These are phyloP conservation scores for Netelia virgata DNA, from an alignment of 2,888 invertebrate genomes.

Conservation along the genomic window DNA sequence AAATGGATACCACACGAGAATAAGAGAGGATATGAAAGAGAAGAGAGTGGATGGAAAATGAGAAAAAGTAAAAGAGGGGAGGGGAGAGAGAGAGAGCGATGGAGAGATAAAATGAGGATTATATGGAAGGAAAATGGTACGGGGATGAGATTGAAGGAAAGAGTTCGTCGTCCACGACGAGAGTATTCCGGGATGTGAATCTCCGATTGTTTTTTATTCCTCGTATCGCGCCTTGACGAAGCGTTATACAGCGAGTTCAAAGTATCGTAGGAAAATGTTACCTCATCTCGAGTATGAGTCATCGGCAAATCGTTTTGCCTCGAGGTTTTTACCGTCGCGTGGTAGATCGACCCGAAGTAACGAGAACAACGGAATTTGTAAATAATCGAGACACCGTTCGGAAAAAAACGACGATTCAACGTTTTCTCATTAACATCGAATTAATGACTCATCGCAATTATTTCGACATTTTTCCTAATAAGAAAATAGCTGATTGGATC, in stretches of 20 bases:
- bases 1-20: constrained; percentile 51
- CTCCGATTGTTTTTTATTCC: constrained; percentile 10
- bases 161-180: background rate
- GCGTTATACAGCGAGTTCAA: background rate
- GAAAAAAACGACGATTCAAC: too few species aligned
- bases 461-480: too few species aligned
- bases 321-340: background rate
- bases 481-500: too few species aligned
- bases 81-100: constrained; percentile 9
- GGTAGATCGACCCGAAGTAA: too few species aligned
- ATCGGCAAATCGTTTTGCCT: background rate
- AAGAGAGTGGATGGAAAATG: constrained; percentile 48
- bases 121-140: background rate
- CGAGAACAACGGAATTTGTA: too few species aligned
- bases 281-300: background rate
- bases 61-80: constrained; percentile 18
- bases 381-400: too few species aligned
- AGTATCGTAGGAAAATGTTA: background rate
- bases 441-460: too few species aligned
- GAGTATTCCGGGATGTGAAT: constrained; percentile 14
- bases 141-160: background rate
- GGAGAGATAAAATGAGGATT: constrained; percentile 21
- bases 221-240: background rate
- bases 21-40: constrained; percentile 17
- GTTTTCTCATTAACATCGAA: too few species aligned